Conservation (phyloP, 2,888 invertebrate species). For the Ornithoptera priamus region DNA sequence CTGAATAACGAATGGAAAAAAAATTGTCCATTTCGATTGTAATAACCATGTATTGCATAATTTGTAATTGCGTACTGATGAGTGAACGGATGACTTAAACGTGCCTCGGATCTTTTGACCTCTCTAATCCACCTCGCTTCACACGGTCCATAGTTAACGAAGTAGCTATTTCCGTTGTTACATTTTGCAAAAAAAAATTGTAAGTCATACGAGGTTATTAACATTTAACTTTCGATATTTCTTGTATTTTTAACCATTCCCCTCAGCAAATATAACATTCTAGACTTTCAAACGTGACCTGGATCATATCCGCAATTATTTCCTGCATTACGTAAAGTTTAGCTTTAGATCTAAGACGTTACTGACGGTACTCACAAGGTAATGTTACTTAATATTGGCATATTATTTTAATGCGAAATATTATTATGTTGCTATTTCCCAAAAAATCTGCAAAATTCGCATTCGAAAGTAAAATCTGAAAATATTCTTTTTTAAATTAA, state of each 20-base stretch:
- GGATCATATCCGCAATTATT: conserved; percentile 13
- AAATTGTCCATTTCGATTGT: background rate
- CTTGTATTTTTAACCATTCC: background rate
- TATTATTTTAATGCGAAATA: no score
- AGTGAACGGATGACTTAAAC: conserved; percentile 52
- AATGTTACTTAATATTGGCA: no score
- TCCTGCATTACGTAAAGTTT: conserved; percentile 22
- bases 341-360: conserved; percentile 12
- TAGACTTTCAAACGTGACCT: conserved; percentile 6
- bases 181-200: no score
- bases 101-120: conserved; percentile 45
- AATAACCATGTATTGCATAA: conserved; percentile 40
- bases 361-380: no score
- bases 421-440: no score
- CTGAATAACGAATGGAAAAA: no score
- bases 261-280: background rate
- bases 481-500: no score
- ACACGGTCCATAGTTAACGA: conserved; percentile 10
- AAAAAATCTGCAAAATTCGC: no score
- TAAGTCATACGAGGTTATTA: no score
- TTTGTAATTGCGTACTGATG: conserved; percentile 39
- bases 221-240: no score
- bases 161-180: conserved; percentile 18
- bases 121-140: conserved; percentile 34
- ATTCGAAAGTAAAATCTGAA: no score